Evolutionary conservation across 1,140 invertebrate genomes (phyloP), one percentile per base, ranked within the genome.

Genomic region (Tetragnatha versicolor): DNA sequence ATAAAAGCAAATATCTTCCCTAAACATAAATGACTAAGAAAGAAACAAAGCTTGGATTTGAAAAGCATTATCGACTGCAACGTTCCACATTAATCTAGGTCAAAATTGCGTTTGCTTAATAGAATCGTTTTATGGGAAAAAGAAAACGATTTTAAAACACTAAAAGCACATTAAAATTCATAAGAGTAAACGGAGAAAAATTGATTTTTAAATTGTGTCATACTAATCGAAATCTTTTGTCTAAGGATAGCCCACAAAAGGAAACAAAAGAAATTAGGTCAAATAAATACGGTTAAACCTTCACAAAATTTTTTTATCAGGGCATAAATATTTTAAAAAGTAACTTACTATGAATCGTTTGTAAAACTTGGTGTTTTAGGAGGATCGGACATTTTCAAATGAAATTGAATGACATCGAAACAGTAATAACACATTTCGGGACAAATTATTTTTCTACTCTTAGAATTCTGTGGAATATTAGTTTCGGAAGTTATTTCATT

Each of bases 351-450:
- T 83, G 94, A 90, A 84, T 97, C 95, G 85, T 97, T 97, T 84
- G 93, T 93, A 86, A 97, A 97, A 85, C 92, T 91, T 61, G 94
- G 93, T 81, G 91, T 88, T 86, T 93, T 93, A 80, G 95, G 95
- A 79, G 93, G 92, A 82, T 97, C 94, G 84, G 95, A 89, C 85
- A 92, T 94, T 87, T 97, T 92, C 83, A 98, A 89, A 88, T 97
- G 94, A 86, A 91, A 92, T 87, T 96, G 95, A 68, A 98, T 90
- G 79, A 97, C 95, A 88, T 98, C 96, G 88, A 98, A 98, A 90
- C 96, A 98, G 88, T 94, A 98, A 88, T 94, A 95, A 85, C 94
- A 96, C 96, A 98, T 98, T 86, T 97, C 95, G 5, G 68, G 31
- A 31, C 68, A 70, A 22, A 70, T 35, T n/a, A 70, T 35, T 70